Base-by-base conservation (phyloP, 2,888 invertebrate genomes). In the Eristalinus aeneus region DNA sequence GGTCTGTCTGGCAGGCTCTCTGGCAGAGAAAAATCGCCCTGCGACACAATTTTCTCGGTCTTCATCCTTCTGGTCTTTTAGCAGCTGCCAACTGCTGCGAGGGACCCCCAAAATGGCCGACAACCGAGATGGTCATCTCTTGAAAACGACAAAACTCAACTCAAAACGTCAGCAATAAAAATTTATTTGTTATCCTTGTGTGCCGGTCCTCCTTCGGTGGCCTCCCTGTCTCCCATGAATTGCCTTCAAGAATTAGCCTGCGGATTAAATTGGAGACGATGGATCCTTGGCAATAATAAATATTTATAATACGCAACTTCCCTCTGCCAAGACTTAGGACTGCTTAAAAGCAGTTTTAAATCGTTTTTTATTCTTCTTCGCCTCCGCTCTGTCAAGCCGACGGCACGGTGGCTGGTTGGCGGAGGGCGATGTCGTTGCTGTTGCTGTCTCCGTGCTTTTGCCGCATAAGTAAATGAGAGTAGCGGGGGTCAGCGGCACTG, bases 291-390 rank as follows among this genome's bases (percentile, higher is more conserved):
- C 82, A 86, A 78, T 78, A 82, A 82, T 75, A 78, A 80, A 81
- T 86, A 81, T 86, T 82, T 86, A 86, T 82, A 86, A 86, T 74
- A 86, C 81, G 81, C 86, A 86, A 67, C 82, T 73, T 82, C 71
- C 77, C 74, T 75, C 71, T 86, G 86, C 69, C 82, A 86, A 74
- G 54, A 74, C 63, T 53, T 86, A 67, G 82, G 23, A 71, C 77
- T 64, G 78, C 78, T 82, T 82, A 69, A 80, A 79, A 79, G 84
- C 73, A 67, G 60, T 60, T 73, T 77, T 69, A 65, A 76, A 80
- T 73, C 76, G 63, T 67, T 72, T 60, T 61, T 56, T 67, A 6
- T 10, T 68, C 16, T 34, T 31, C 22, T 27, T 56, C 23, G 39
- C 46, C 32, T 65, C 54, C 12, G 23, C 20, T 16, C 16, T 61